Percentiles rank a stretch among this genome's conserved stretches.
These are phyloP conservation scores for Cricetomys ansorgei DNA, from an alignment of 2,113 vertebrate species.

Conservation along the genomic window DNA sequence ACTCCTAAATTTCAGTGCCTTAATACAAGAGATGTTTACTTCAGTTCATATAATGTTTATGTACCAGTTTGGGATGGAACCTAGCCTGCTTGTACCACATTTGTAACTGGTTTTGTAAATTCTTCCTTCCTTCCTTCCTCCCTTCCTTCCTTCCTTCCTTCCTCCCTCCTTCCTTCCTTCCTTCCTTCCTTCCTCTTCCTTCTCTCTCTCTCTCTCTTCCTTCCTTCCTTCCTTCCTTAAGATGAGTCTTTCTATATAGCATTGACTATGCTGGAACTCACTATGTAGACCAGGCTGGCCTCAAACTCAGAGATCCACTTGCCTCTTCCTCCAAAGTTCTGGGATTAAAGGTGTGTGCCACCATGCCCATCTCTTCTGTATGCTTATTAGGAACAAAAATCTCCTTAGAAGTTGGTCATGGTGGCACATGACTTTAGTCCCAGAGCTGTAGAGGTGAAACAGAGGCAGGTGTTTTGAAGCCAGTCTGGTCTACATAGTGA, in stretches of 20 bases:
- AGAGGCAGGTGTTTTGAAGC: neutral
- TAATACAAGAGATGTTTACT: neutral
- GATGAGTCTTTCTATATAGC: neutral
- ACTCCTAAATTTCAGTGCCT: neutral
- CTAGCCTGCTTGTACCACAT: neutral
- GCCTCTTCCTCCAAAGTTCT: neutral
- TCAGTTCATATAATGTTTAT: neutral
- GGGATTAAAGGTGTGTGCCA: neutral
- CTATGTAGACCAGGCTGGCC: neutral
- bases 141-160: neutral
- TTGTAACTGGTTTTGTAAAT: neutral
- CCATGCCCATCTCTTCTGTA: neutral
- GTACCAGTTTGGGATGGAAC: neutral
- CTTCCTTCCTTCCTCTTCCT: too few species aligned
- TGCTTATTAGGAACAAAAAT: neutral
- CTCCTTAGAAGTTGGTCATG: neutral
- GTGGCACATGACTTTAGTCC: neutral
- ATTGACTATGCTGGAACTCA: neutral
- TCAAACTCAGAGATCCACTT: neutral
- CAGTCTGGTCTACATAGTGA: neutral
- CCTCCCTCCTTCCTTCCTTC: rapidly evolving
- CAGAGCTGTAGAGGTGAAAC: neutral
- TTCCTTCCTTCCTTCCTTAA: neutral
- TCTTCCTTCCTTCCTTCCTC: neutral
- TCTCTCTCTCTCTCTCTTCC: neutral